Evolutionary conservation across 1,140 invertebrate genomes (phyloP).

Genomic region (Euglossa dilemma): DNA sequence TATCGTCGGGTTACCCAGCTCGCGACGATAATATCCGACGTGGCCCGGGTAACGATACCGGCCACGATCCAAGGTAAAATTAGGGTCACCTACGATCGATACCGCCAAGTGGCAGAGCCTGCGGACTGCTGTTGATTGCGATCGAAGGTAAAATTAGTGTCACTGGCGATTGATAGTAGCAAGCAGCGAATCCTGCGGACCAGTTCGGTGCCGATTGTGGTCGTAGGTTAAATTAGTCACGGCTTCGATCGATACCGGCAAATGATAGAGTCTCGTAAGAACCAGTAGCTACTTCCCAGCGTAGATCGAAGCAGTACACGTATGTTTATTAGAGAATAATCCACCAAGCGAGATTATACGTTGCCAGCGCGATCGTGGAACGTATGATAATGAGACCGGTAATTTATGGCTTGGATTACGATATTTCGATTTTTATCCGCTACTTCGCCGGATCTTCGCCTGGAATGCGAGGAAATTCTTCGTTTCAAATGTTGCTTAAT

Average conservation of each 20-base stretch:
- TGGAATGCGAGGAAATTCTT: too few relatives aligned
- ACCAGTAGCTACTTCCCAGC: neutral
- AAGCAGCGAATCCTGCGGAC: neutral
- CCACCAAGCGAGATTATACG: neutral
- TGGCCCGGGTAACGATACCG: constrained; percentile 3
- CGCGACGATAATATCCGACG: neutral
- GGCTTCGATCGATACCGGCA: constrained; percentile 6
- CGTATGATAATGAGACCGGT: neutral
- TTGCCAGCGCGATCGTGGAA: neutral
- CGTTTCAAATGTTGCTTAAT: too few relatives aligned
- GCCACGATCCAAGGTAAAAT: constrained; percentile 5
- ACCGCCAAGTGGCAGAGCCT: constrained; percentile 15
- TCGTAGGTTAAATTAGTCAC: constrained; percentile 24
- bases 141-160: constrained; percentile 44
- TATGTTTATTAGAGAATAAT: neutral
- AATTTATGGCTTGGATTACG: neutral
- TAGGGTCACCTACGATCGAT: constrained; percentile 38
- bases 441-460: too few relatives aligned
- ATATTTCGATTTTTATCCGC: neutral
- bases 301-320: too few relatives aligned
- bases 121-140: constrained; percentile 22
- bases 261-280: constrained; percentile 15
- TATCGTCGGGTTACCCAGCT: neutral
- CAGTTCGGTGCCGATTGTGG: neutral
- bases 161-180: constrained; percentile 36